phyloP scores from a whole-genome alignment of 2,113 vertebrate species.

The Perca schrenkii region DNA sequence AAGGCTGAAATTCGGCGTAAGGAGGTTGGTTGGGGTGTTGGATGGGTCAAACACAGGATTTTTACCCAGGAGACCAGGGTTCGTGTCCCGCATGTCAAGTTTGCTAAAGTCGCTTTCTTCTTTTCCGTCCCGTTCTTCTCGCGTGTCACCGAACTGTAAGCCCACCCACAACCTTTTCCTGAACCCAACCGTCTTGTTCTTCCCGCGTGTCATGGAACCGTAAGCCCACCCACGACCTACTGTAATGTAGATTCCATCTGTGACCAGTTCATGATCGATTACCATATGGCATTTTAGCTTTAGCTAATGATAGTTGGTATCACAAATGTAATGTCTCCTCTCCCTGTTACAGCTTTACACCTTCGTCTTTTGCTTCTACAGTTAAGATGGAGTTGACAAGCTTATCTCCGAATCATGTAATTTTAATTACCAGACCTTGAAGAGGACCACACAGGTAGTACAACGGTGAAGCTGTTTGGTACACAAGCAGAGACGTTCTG shows the following conservation, averaged over 20 bases:
- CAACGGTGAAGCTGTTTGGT: not conserved
- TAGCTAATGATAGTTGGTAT: not conserved
- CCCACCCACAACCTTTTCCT: too few species aligned
- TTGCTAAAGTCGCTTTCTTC: too few species aligned
- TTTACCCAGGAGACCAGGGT: too few species aligned
- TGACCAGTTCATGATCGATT: not conserved
- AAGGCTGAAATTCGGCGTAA: too few species aligned
- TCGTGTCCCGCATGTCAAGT: too few species aligned
- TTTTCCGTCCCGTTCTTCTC: too few species aligned
- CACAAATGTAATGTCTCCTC: not conserved
- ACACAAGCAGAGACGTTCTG: not conserved
- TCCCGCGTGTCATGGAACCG: too few species aligned
- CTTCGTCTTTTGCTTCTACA: not conserved
- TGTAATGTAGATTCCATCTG: not conserved
- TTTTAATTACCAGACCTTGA: not conserved
- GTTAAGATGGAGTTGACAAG: not conserved
- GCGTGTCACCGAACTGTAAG: too few species aligned
- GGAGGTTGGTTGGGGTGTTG: too few species aligned
- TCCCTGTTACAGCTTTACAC: not conserved
- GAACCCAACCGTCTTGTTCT: too few species aligned
- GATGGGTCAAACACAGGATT: too few species aligned
- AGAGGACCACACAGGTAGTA: not conserved
- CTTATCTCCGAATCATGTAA: not conserved
- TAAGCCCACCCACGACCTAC: too few species aligned
- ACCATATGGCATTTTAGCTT: not conserved